Conservation (phyloP, 2,113 vertebrate species). For the Solea senegalensis region DNA sequence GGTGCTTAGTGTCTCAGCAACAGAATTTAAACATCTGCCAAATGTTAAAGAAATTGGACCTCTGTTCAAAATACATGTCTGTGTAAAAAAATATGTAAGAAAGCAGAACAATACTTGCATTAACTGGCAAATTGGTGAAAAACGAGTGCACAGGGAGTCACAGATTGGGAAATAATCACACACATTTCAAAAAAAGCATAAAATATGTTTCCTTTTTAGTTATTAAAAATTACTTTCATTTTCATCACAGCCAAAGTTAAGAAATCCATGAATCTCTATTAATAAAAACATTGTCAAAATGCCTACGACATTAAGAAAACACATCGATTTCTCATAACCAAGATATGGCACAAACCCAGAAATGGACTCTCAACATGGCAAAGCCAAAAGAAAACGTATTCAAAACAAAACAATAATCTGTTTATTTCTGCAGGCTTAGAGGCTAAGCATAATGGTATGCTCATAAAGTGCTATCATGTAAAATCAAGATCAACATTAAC, state of each 20-base stretch:
- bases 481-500: constrained; percentile 66
- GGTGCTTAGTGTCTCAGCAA: no score
- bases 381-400: constrained; percentile 58
- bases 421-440: constrained; percentile 68
- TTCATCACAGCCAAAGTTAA: constrained; percentile 79
- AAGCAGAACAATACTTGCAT: no score
- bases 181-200: constrained; percentile 68
- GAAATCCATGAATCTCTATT: constrained; percentile 69
- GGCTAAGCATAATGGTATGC: constrained; percentile 72
- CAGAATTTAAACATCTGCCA: no score
- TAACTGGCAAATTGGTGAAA: no score
- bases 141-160: background rate
- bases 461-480: constrained; percentile 83
- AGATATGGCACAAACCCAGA: constrained; percentile 71
- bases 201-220: constrained; percentile 82
- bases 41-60: no score
- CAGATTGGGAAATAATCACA: constrained; percentile 52
- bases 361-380: constrained; percentile 71
- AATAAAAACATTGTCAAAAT: constrained; percentile 77
- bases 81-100: no score
- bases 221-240: constrained; percentile 75
- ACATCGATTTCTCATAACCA: constrained; percentile 60
- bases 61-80: no score
- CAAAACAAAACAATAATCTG: constrained; percentile 58
- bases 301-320: constrained; percentile 65